phyloP scores from a whole-genome alignment of 2,888 invertebrate species.

The Oxycera nigricornis region DNA sequence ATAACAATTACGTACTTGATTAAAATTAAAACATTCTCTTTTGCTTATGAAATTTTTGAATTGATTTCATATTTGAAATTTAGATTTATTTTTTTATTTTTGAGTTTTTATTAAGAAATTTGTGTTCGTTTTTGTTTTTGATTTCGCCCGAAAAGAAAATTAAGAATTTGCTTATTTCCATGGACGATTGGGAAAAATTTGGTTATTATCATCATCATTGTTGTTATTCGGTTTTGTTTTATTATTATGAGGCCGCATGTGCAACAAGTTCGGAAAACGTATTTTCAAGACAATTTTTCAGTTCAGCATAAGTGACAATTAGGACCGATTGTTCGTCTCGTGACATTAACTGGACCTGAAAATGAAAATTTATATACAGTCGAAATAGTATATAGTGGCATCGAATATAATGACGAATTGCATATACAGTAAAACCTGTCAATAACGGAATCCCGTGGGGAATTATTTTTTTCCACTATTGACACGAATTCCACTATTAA shows the following conservation, averaged over 20 bases:
- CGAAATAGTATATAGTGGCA: too few species aligned
- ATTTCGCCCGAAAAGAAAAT: constrained; percentile 46
- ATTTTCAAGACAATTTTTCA: constrained; percentile 93
- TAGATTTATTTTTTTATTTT: background rate
- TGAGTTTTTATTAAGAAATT: background rate
- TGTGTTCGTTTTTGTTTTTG: background rate
- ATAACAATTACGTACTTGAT: constrained; percentile 31
- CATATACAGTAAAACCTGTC: too few species aligned
- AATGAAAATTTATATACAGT: too few species aligned
- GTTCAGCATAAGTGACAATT: constrained; percentile 93
- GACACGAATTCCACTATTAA: too few species aligned
- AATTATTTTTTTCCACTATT: too few species aligned
- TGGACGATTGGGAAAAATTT: constrained; percentile 47
- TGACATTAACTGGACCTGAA: constrained; percentile 92
- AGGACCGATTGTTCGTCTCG: constrained; percentile 96
- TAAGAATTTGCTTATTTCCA: constrained; percentile 19
- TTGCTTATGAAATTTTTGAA: constrained; percentile 20
- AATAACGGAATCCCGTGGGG: too few species aligned
- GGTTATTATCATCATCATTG: too few species aligned
- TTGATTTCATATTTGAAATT: constrained; percentile 26
- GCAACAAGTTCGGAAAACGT: constrained; percentile 82
- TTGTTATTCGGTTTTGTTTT: too few species aligned
- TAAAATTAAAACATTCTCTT: constrained; percentile 39
- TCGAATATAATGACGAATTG: too few species aligned
- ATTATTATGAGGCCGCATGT: constrained; percentile 56